These are phyloP conservation scores for Scaptomyza montana DNA, from an alignment of 1,140 invertebrate genomes.

Conservation along the genomic window DNA sequence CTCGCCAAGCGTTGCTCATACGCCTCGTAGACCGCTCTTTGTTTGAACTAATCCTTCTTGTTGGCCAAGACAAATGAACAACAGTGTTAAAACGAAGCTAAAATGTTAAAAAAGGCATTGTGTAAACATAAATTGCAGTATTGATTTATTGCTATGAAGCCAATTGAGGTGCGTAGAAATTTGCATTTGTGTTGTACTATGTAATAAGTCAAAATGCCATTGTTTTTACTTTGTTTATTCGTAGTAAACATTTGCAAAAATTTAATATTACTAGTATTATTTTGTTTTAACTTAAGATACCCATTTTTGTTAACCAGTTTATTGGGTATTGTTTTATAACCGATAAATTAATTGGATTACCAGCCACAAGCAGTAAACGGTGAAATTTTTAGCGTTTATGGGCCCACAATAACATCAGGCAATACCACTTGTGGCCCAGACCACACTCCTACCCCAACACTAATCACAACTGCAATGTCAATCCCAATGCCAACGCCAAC, in stretches of 20 bases:
- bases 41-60: constrained; percentile 17
- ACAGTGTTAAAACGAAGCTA: constrained; percentile 9
- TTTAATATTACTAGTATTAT: no score
- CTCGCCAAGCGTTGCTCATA: constrained; percentile 7
- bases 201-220: no score
- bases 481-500: no score
- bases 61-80: background rate
- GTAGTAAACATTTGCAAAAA: no score
- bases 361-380: constrained; percentile 14
- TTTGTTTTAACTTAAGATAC: no score
- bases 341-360: constrained; percentile 37
- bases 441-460: background rate
- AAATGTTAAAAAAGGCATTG: constrained; percentile 1
- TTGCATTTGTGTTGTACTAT: no score
- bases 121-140: background rate
- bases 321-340: no score
- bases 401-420: constrained; percentile 31
- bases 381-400: constrained; percentile 13
- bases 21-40: background rate
- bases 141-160: background rate
- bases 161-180: background rate
- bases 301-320: no score
- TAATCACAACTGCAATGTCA: no score
- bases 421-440: constrained; percentile 29
- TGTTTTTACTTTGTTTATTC: no score